phyloP scores from a whole-genome alignment of 1,140 invertebrate species.

The Hirudo medicinalis region DNA sequence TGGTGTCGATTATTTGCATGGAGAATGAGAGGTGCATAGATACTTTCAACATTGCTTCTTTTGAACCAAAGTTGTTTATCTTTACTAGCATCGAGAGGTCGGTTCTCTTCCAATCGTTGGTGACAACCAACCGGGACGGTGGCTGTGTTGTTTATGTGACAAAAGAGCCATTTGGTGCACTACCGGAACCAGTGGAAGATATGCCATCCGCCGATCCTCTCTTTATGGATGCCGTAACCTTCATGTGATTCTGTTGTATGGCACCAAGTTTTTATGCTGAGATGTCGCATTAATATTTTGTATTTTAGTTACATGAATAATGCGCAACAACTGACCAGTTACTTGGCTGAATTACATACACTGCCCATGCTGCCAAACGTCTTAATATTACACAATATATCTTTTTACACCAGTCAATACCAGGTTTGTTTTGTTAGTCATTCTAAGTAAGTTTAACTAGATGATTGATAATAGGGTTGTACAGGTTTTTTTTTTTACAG shows the following conservation, averaged over 20 bases:
- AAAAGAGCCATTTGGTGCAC: background rate
- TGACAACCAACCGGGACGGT: background rate
- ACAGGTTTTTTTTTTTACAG: background rate
- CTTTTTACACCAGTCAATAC: background rate
- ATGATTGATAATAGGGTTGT: background rate
- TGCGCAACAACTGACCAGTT: background rate
- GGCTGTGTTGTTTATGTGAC: background rate
- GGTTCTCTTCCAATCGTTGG: background rate
- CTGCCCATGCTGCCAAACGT: background rate
- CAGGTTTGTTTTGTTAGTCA: background rate
- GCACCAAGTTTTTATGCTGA: background rate
- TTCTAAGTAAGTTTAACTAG: background rate
- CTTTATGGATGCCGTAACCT: background rate
- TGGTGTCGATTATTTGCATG: background rate
- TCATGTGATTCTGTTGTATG: background rate
- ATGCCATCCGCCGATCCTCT: background rate
- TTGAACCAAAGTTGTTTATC: background rate
- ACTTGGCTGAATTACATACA: slow-evolving; percentile 8
- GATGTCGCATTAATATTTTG: background rate
- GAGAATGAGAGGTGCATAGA: background rate
- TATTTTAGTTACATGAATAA: slow-evolving; percentile 9
- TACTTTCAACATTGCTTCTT: background rate
- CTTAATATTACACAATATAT: background rate
- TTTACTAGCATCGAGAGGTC: background rate
- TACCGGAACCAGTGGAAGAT: background rate